phyloP scores from a whole-genome alignment of 2,888 invertebrate species.

The Hydropsyche betteni region DNA sequence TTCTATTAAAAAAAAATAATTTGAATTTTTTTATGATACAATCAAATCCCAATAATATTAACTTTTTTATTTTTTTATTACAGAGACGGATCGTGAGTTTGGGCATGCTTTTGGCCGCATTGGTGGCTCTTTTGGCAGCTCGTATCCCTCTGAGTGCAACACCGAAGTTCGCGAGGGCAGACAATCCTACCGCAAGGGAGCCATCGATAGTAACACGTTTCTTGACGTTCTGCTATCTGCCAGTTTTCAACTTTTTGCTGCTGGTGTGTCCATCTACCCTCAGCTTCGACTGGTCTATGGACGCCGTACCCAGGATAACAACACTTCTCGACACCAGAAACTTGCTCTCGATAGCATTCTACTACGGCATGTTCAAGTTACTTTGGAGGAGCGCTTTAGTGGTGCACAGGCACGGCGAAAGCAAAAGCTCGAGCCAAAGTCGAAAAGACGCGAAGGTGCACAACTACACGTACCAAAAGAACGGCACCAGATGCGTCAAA shows the following conservation, averaged over 20 bases:
- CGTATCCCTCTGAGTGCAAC: constrained; percentile 80
- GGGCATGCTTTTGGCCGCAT: constrained; percentile 72
- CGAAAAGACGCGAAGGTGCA: constrained; percentile 48
- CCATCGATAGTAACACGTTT: constrained; percentile 81
- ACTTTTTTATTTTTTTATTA: constrained; percentile 57
- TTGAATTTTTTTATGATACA: too few relatives aligned
- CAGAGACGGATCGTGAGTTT: constrained; percentile 78
- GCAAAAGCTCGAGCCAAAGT: constrained; percentile 54
- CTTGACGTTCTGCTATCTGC: constrained; percentile 91
- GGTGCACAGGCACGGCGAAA: constrained; percentile 59
- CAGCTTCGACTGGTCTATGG: constrained; percentile 99
- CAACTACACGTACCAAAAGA: constrained; percentile 47
- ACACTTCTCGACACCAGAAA: constrained; percentile 82
- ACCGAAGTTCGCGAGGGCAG: constrained; percentile 90
- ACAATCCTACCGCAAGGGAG: constrained; percentile 95
- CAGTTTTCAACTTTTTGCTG: constrained; percentile 88
- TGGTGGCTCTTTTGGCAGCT: constrained; percentile 75
- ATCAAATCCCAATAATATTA: background rate
- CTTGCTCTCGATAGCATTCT: constrained; percentile 78
- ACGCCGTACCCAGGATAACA: constrained; percentile 88
- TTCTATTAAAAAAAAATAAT: too few relatives aligned
- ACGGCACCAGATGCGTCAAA: constrained; percentile 48
- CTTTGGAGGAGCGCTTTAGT: constrained; percentile 60
- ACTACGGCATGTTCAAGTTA: constrained; percentile 66
- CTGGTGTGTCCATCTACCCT: constrained; percentile 86